Base-by-base conservation (phyloP, 2,113 vertebrate genomes). In the Reinhardtius hippoglossoides region DNA sequence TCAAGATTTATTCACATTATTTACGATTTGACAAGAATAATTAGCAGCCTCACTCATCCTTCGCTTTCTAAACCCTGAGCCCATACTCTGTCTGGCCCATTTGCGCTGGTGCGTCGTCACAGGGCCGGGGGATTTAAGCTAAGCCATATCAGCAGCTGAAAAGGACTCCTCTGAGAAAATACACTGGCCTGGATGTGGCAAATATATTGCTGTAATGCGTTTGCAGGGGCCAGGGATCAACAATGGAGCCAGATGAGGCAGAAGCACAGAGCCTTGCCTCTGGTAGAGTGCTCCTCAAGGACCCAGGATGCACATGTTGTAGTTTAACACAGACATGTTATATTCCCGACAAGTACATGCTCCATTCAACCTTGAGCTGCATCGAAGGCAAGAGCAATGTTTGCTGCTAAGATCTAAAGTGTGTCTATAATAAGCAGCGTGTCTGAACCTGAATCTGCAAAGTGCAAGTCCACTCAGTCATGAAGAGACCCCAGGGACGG, bases 61-160 rank as follows among this genome's bases (percentile, higher is more conserved):
- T 67, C 35, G 74, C 52, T 80, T 74, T 66, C 72, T 64, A 76
- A 84, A 54, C 20, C 50, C 50, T 21, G 50, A 9, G 14, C 76
- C 76, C 71, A 50, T 7, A 48, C 76, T 68, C 74, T 56, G 64
- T 76, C 54, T 78, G 79, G 59, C 74, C 81, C 82, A 71, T 82
- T 88, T 87, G 82, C 61, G 16, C 85, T 59, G 65, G 63, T 76
- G 75, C 81, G 86, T 83, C 70, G 21, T 89, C 84, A 84, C 76
- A 60, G 74, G 82, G 80, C 75, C 78, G 27, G 84, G 86, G 86
- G 88, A 83, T 83, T 87, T 87, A 78, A 90, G 79, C 66, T 84
- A 86, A 90, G 88, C 85, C 74, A 76, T 77, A 82, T 85, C 85
- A 84, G 74, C 83, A 57, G 80, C 82, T 82, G 82, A 87, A 87